Base-by-base conservation (phyloP, 2,113 vertebrate genomes). In the Heliornis fulica region DNA sequence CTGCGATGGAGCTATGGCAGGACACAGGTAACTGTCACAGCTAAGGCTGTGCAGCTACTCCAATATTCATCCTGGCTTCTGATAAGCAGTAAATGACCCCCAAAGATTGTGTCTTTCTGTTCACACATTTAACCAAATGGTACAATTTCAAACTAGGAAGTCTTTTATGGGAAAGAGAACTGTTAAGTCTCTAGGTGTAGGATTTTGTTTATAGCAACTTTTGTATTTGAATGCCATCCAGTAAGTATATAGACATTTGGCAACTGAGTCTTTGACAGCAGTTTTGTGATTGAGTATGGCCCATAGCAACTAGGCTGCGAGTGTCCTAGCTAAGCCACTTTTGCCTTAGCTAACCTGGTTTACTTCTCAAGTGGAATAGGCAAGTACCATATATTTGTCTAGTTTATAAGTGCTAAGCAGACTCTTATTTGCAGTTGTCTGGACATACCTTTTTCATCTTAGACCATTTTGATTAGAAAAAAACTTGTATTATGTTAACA, bases 11-110 rank as follows among this genome's bases (percentile, higher is more conserved):
- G 82, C 71, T 66, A 34, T 1, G 15, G 64, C 82, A 75, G 60
- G 92, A 94, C 94, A 93, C 83, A 75, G 88, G 87, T 93, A 94
- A 48, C 76, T 96, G 96, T 96, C 90, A 78, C 76, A 71, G 86
- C 57, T 75, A 21, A 83, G 56, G 60, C 71, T 86, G 11, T 89
- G 29, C 51, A 86, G 74, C 92, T 90, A 32, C 60, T 93, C 88
- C 83, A 43, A 23, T 93, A 94, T 92, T 90, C 76, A 89, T 84
- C 53, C 12, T 51, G 43, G 68, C 45, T 90, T 93, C 60, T 89
- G 65, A 92, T 68, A 92, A 93, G 83, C 48, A 56, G 69, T 54
- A 86, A 88, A 78, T 48, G 60, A 88, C 72, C 64, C 83, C 78
- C 43, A 78, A 60, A 74, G 20, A 75, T 76, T 65, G 53, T 85